phyloP scores from a whole-genome alignment of 2,797 vertebrate species.

The Basileuterus tristriatus region DNA sequence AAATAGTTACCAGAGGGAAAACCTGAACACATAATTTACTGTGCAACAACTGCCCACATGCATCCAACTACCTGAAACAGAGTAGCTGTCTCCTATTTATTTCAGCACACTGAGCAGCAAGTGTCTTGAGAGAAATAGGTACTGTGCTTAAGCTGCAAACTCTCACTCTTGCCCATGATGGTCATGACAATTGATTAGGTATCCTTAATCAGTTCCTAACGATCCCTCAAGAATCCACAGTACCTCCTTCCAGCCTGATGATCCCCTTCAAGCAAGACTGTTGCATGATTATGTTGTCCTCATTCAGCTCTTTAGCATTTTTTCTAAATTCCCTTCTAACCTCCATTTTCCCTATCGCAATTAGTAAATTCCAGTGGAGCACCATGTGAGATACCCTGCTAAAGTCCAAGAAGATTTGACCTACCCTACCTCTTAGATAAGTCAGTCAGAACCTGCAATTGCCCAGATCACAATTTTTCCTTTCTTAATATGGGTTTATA shows the following conservation, averaged over 20 bases:
- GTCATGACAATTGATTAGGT: neutral
- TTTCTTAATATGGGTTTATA: neutral
- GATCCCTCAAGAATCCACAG: neutral
- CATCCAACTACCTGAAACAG: neutral
- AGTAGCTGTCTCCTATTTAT: neutral
- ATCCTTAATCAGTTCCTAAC: slow-evolving; percentile 12
- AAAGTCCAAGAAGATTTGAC: neutral
- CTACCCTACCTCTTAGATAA: neutral
- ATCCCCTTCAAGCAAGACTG: neutral
- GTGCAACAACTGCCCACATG: neutral
- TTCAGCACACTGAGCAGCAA: neutral
- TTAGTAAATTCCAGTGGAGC: neutral
- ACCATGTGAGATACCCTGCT: neutral
- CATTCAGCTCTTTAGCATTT: neutral
- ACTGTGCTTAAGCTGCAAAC: neutral
- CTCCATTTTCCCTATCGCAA: neutral
- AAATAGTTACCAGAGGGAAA: slow-evolving; percentile 9
- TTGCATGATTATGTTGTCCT: neutral
- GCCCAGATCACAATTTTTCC: neutral
- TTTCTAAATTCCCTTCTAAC: neutral
- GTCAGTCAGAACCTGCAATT: neutral
- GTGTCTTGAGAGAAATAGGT: neutral
- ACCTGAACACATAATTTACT: neutral
- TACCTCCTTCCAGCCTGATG: neutral
- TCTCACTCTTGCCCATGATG: neutral